A percentile compares a stretch with the other conserved stretches of the same genome.
Conservation (phyloP, 2,113 vertebrate genomes). For the Chaetodon auriga region DNA sequence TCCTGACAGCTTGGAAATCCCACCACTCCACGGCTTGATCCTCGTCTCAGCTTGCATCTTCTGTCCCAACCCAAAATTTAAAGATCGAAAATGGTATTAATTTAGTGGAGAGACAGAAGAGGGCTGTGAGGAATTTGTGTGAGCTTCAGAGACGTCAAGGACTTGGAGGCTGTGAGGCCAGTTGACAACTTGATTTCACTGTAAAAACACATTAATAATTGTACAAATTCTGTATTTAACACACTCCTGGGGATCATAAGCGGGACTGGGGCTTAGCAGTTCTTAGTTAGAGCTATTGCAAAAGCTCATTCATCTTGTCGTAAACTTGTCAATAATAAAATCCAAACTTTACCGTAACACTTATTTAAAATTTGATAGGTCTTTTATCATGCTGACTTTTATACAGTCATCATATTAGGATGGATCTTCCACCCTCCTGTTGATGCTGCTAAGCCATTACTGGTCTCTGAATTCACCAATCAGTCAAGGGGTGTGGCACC, state of each 20-base stretch:
- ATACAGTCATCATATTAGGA: conserved; percentile 46
- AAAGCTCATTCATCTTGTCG: background rate
- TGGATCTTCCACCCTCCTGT: conserved; percentile 35
- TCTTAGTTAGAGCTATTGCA: background rate
- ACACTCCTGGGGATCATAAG: background rate
- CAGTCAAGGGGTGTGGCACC: conserved; percentile 61
- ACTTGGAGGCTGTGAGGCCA: conserved; percentile 12
- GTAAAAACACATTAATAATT: conserved; percentile 31
- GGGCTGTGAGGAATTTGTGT: conserved; percentile 26
- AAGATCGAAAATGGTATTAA: conserved; percentile 60
- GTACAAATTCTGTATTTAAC: conserved; percentile 10
- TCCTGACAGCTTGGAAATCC: conserved; percentile 74
- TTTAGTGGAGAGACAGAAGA: conserved; percentile 31
- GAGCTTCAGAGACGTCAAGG: conserved; percentile 8
- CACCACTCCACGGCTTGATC: conserved; percentile 61
- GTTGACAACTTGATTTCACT: conserved; percentile 44
- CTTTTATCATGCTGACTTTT: conserved; percentile 25
- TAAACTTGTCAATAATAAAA: background rate
- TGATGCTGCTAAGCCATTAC: conserved; percentile 57
- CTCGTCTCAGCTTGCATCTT: conserved; percentile 67
- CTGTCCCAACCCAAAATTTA: conserved; percentile 45
- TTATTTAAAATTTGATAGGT: background rate
- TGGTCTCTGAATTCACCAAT: conserved; percentile 52
- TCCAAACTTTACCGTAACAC: background rate
- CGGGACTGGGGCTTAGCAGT: background rate